Base-by-base conservation (phyloP, 2,113 vertebrate species). In the Chaetodon trifascialis region DNA sequence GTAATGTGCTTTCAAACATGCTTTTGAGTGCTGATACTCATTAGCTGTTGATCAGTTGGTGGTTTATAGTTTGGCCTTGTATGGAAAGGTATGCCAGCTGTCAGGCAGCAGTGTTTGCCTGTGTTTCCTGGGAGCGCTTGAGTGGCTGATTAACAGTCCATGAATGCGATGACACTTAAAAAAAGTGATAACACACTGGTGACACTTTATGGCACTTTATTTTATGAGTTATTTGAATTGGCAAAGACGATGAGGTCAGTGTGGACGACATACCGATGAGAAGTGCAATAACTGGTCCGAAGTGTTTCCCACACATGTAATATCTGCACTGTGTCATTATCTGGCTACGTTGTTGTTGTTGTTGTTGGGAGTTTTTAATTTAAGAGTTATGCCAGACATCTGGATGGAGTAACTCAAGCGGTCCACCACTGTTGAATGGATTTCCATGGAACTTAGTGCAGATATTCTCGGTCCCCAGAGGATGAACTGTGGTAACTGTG, bases 101-200 rank as follows among this genome's bases (percentile, higher is more conserved):
- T 73, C 84, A 86, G 72, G 42, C 42, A 4, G 59, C 25, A 23
- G 80, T 67, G 7, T 40, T 91, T 91, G 86, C 86, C 84, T 85
- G 30, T 34, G 52, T 72, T 84, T 67, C 81, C 42, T 73, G 21
- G 67, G 4, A 67, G 79, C 40, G 19, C 70, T 82, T 66, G 76
- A 90, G 44, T 68, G 72, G 51, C 42, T n/a, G 85, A 76, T 85
- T 75, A 90, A 85, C 80, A 19, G 56, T 23, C 58, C 49, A 2
- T 51, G 76, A 66, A 55, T 65, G 79, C 44, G 76, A 38, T 80
- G 58, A 11, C 76, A 70, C 72, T 17, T 73, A 1, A 72, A 58
- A 51, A 82, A 83, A 80, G 78, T 74, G 79, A 78, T 55, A 62
- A 74, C 34, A 11, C 51, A 16, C 25, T 38, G 7, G 30, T 52